Base-by-base conservation (phyloP, 2,888 invertebrate genomes). In the Drosophila neutralis region DNA sequence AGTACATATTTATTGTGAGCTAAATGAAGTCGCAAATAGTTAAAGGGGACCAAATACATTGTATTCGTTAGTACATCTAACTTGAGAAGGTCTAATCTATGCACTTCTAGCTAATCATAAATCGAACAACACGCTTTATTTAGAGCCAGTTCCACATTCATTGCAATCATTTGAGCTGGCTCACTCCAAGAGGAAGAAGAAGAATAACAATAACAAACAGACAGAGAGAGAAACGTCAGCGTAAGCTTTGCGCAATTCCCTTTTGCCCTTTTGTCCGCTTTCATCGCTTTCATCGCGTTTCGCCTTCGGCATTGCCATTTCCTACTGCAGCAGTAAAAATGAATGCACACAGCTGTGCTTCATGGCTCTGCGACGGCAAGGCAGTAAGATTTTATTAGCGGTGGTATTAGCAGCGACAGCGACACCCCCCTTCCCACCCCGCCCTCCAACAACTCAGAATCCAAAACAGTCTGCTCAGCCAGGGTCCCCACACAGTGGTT, bases 331-430 rank as follows among this genome's bases (percentile, higher is more conserved):
- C 82, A 89, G 87, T 87, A 87, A 87, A 87, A 90, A 87, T 89
- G 85, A 87, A 87, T 87, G 90, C 90, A 89, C 87, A 89, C 87
- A 87, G 87, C 85, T 87, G 87, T 89, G 89, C 85, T 87, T 87
- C 87, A 87, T 87, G 88, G 89, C 87, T 82, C 74, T 77, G 69
- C 72, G 72, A 72, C 79, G 87, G 75, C 76, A 69, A 75, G 83
- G 87, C 90, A 87, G 90, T 90, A 87, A 87, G 89, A 87, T 87
- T 87, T 87, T 90, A 87, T 87, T 87, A 90, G 90, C 90, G 87
- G 83, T 82, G 90, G 90, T 90, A 87, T 90, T 89, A 87, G 87
- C 89, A 89, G 84, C 79, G 80, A 76, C 89, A 80, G 86, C 76
- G 57, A 65, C 71, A 68, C 36, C 56, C 31, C 24, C 51, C 40